Base-by-base conservation (phyloP, 1,140 invertebrate species). In the Latrodectus geometricus region DNA sequence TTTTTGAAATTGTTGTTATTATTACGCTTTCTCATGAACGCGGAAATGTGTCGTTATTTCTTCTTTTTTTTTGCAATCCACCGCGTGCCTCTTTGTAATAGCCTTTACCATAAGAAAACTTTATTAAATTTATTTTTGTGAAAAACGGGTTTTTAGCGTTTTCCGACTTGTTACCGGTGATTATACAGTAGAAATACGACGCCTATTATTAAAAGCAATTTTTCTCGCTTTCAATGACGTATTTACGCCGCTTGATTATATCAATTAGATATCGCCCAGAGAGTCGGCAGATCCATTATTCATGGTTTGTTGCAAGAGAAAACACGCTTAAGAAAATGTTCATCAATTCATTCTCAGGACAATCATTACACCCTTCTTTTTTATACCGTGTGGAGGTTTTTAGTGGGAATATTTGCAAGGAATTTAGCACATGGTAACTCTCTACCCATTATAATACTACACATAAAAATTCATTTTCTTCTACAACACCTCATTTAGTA, bases 101-200 rank as follows among this genome's bases (percentile, higher is more conserved):
- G 61, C n/a, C 66, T 54, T 61, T 78, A 86, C 74, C 52, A 56
- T 52, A 56, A 20, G 54, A 66, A 74, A 86, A 86, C 83, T 86
- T 86, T 86, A 86, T 86, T 86, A 86, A 86, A 86, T 86, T 86
- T 86, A 86, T 77, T 86, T 77, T 23, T 49, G 78, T 72, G 78
- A 23, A 72, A 84, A 84, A 84, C 75, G 75, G 54, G 83, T 86
- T 77, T 86, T 86, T 86, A 76, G 81, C 35, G 35, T 35, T 35
- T 86, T 86, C 83, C 83, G 73, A 76, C 73, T 84, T 78, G 83
- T 78, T 86, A 86, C 83, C 83, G 75, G 75, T 86, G 83, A 86
- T 86, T 86, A 86, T 78, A 35, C 72, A 76, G 9, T 8, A 21
- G 65, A 56, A 15, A 35, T 20, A 50, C 14, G 73, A 68, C 52